Evolutionary conservation across 2,888 invertebrate species (phyloP), one percentile per base, ranked within the genome.

Genomic region (Diadegma fenestrale): DNA sequence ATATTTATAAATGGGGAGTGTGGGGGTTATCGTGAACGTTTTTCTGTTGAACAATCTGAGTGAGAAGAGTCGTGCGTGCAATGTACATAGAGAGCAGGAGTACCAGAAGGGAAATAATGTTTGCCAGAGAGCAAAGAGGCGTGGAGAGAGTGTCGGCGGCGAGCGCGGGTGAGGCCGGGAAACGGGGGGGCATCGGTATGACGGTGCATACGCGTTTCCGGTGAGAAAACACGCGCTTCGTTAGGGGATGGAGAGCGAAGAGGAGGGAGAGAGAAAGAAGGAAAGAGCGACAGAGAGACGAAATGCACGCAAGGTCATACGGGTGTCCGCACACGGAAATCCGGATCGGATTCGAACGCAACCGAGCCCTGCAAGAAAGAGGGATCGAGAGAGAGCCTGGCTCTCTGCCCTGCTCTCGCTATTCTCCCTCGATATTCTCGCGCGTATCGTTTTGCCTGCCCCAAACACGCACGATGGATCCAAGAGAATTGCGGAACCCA

Each of bases 301-400:
- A 90, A 88, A 89, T 88, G 88, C 90, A 90, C 88, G 89, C 92
- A 92, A 92, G 92, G 92, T 93, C 91, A 90, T 89, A 90, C 90
- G 92, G 90, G 90, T 90, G 89, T 90, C 88, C 90, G 91, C 91
- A 90, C 90, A 90, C 91, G 92, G 92, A 92, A 91, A 91, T 93
- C 92, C 92, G 91, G 90, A 91, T 88, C 88, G 90, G 78, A 86
- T 86, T 76, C 85, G 78, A 84, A 73, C 86, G 84, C 81, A 54
- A 81, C 82, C 75, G 82, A 87, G 85, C 83, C 80, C 79, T 72
- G 86, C 82, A 69, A 64, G 69, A 48, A 37, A 43, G 43, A 43
- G 43, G 37, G 68, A 68, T 26, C 43, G 26, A 5, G 68, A 68
- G 17, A 58, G 75, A 76, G 12, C 58, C 30, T 37, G 5, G 10